Evolutionary conservation across 2,888 invertebrate species (phyloP).

Genomic region (Chrysolina oricalcia): DNA sequence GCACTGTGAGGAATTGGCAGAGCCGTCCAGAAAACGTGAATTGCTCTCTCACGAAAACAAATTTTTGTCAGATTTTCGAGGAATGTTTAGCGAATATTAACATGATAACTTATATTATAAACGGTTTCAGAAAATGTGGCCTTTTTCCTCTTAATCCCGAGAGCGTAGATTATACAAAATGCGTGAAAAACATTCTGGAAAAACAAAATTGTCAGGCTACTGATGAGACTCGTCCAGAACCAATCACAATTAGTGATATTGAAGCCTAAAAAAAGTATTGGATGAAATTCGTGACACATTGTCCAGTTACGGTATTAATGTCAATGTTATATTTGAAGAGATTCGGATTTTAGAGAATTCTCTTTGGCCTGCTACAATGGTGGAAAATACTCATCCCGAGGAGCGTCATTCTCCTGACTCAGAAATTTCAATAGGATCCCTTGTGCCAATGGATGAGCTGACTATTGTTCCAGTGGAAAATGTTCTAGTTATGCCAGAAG

Average conservation of each 20-base stretch:
- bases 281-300: constrained; percentile 13
- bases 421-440: background rate
- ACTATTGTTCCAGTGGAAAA: background rate
- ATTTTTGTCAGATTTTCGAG: constrained; percentile 32
- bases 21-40: constrained; percentile 32
- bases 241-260: constrained; percentile 9
- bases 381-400: background rate
- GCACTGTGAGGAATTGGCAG: constrained; percentile 43
- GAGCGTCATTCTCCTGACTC: background rate
- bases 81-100: constrained; percentile 25
- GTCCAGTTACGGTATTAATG: constrained; percentile 13
- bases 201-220: background rate
- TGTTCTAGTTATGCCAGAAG: constrained; percentile 1
- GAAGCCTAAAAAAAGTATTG: constrained; percentile 5
- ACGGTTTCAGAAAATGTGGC: no score
- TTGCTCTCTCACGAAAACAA: constrained; percentile 22
- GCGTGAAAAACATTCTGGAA: no score
- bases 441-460: background rate
- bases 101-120: constrained; percentile 30
- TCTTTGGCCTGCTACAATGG: constrained; percentile 9
- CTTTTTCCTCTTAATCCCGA: no score
- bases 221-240: background rate
- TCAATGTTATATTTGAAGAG: constrained; percentile 12
- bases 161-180: no score
- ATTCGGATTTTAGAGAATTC: constrained; percentile 6